Conservation (phyloP, 1,140 invertebrate genomes). For the Cepaea nemoralis region DNA sequence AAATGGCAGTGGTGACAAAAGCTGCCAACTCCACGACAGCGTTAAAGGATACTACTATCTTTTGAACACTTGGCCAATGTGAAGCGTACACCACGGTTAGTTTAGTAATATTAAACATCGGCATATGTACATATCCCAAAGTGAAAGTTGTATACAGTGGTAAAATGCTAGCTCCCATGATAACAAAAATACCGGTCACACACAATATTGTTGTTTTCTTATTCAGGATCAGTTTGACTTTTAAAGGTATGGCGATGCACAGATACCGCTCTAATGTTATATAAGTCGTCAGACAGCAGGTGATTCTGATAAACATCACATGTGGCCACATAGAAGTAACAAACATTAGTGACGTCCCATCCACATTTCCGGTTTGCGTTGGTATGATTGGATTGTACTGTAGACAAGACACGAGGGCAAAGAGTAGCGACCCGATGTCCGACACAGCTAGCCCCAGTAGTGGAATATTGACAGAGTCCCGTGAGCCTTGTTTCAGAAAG, state of each 20-base stretch:
- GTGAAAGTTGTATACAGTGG: background rate
- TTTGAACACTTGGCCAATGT: background rate
- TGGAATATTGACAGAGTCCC: background rate
- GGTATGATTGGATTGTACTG: background rate
- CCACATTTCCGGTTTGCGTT: background rate
- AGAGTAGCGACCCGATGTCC: background rate
- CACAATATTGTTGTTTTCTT: background rate
- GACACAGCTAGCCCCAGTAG: background rate
- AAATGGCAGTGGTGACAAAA: background rate
- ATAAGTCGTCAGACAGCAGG: conserved; percentile 16
- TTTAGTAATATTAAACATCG: background rate
- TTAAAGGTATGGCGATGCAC: conserved; percentile 16
- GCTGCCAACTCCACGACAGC: background rate
- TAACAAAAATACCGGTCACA: background rate
- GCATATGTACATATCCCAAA: background rate
- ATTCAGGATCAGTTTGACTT: conserved; percentile 8
- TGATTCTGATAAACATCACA: background rate
- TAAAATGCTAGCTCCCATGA: background rate
- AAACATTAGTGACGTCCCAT: background rate
- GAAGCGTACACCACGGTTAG: background rate
- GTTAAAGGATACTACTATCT: background rate
- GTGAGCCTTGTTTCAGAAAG: background rate
- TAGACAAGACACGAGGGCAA: background rate
- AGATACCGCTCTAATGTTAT: conserved; percentile 28
- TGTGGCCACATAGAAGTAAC: conserved; percentile 1